Base-by-base conservation (phyloP, 2,888 invertebrate genomes). In the Plebejus argus region DNA sequence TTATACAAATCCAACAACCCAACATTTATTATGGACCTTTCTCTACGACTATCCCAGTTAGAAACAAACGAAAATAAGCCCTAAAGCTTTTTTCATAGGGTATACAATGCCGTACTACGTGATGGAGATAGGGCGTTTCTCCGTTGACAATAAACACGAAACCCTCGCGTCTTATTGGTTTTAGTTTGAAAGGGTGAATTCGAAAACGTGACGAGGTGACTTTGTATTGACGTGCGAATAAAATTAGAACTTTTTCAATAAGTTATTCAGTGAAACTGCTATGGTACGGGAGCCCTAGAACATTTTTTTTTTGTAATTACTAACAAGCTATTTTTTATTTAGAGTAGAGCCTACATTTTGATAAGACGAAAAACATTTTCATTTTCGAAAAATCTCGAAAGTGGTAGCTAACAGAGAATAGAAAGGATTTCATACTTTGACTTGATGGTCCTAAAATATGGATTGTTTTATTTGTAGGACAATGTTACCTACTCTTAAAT, bases 121-220 rank as follows among this genome's bases (percentile, higher is more conserved):
- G 78, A 78, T 80, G 82, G 79, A 84, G 82, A 85, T 91, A 91
- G 88, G 91, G 88, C 91, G 89, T 92, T 91, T 85, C 87, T 84
- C 76, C 81, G 83, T 82, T 85, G 81, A 83, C 81, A 81, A 81
- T 84, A 84, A 86, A 83, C 84, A 85, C 83, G 80, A 86, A 89
- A 91, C 90, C 90, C 92, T 90, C 88, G 89, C 89, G 86, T 91
- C 91, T 93, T 91, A 94, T 94, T 94, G 93, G 93, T 90, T 92
- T 93, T 90, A 86, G 85, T 87, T 83, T 83, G 82, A 86, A 86
- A 90, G 93, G 92, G 92, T 90, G 91, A 92, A 88, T 83, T 85
- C 84, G 84, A 85, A 85, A 85, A 82, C 80, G 79, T 85, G 78
- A 83, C 85, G 90, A 81, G 80, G 85, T 91, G 86, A 90, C 93